Evolutionary conservation across 2,888 invertebrate species (phyloP).

Genomic region (Pogonocherus hispidulus): DNA sequence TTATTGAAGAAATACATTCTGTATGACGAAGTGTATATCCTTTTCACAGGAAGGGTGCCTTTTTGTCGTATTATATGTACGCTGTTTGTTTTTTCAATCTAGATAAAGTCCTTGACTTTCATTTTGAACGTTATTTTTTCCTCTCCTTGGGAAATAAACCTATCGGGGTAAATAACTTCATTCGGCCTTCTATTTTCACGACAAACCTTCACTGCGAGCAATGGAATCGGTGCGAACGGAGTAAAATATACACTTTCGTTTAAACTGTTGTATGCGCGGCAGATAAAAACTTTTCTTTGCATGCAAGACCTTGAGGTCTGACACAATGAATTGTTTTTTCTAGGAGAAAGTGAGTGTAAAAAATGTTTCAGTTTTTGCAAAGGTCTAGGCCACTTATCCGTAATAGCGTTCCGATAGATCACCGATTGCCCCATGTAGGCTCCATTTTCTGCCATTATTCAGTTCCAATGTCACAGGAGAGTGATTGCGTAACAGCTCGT

Average conservation of each 20-base stretch:
- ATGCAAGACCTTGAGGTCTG: neutral
- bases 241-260: too few species aligned
- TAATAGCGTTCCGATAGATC: slow-evolving; percentile 6
- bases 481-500: neutral
- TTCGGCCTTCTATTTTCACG: neutral
- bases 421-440: neutral
- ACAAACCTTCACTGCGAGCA: neutral
- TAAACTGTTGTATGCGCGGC: neutral
- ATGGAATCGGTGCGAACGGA: too few species aligned
- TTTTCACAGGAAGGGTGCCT: too few species aligned
- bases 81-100: too few species aligned
- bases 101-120: too few species aligned
- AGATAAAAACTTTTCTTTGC: neutral
- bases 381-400: slow-evolving; percentile 14
- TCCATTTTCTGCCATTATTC: neutral
- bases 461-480: neutral
- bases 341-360: slow-evolving; percentile 23
- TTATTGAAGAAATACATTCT: too few species aligned
- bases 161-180: neutral
- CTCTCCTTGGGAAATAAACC: too few species aligned
- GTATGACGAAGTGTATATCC: too few species aligned
- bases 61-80: too few species aligned
- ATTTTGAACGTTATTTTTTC: too few species aligned
- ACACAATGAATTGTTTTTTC: slow-evolving; percentile 9
- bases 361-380: slow-evolving; percentile 11